Evolutionary conservation across 2,888 invertebrate species (phyloP).

Genomic region (Dione vanillae): DNA sequence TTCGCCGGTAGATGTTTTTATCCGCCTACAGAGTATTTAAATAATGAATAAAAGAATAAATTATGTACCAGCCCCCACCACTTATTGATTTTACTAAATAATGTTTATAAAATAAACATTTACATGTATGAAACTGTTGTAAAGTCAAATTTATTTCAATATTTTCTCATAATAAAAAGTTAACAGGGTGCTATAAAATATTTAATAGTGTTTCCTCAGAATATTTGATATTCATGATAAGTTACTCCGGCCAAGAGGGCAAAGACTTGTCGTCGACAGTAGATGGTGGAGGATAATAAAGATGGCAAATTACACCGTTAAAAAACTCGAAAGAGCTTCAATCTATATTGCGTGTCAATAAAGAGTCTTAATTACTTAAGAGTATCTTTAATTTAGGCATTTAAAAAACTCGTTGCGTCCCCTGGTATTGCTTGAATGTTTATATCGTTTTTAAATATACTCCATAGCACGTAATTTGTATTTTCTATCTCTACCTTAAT

Average conservation of each 20-base stretch:
- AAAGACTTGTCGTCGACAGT: conserved; percentile 27
- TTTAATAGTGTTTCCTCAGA: not conserved
- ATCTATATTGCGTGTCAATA: not conserved
- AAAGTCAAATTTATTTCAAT: too few species aligned
- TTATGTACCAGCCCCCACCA: too few species aligned
- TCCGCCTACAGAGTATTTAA: too few species aligned
- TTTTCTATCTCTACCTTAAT: too few species aligned
- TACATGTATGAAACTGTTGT: too few species aligned
- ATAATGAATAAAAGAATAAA: too few species aligned
- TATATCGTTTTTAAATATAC: too few species aligned
- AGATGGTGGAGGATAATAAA: not conserved
- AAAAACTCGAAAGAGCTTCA: not conserved
- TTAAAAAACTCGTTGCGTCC: too few species aligned
- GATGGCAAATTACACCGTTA: not conserved
- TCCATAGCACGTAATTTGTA: too few species aligned
- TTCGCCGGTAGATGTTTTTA: too few species aligned
- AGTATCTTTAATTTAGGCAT: too few species aligned
- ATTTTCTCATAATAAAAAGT: not conserved
- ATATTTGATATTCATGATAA: conserved; percentile 21
- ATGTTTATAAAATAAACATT: not conserved
- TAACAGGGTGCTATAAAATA: not conserved
- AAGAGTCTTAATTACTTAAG: not conserved
- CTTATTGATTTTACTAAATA: not conserved
- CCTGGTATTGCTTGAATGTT: too few species aligned
- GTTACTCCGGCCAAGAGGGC: conserved; percentile 26